phyloP scores from a whole-genome alignment of 1,140 invertebrate species.

The Conus ventricosus region DNA sequence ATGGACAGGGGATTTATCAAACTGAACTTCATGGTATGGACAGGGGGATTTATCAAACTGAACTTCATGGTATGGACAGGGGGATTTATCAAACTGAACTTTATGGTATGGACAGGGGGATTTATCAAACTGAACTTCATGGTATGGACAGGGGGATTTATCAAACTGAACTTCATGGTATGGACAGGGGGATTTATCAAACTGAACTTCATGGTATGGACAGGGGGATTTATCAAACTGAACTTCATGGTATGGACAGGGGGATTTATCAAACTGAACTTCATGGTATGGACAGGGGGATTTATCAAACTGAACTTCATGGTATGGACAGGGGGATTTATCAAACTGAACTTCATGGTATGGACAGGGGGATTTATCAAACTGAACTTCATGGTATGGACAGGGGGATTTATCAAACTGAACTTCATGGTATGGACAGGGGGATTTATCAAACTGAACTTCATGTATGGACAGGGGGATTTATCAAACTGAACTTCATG shows the following conservation, averaged over 20 bases:
- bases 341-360: constrained; percentile 36
- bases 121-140: constrained; percentile 38
- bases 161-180: constrained; percentile 36
- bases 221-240: constrained; percentile 28
- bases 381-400: constrained; percentile 30
- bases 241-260: constrained; percentile 24
- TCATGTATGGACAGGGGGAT: constrained; percentile 13
- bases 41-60: constrained; percentile 28
- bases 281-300: constrained; percentile 17
- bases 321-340: constrained; percentile 2
- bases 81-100: constrained; percentile 37
- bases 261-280: constrained; percentile 37
- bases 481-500: constrained; percentile 37
- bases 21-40: constrained; percentile 30
- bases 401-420: constrained; percentile 28
- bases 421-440: constrained; percentile 24
- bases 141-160: constrained; percentile 2
- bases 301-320: constrained; percentile 38
- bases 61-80: constrained; percentile 24
- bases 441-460: constrained; percentile 37
- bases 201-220: constrained; percentile 30
- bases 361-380: constrained; percentile 21
- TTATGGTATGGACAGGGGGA: constrained; percentile 13
- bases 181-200: constrained; percentile 21
- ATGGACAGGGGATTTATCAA: constrained; percentile 19